phyloP scores from a whole-genome alignment of 2,888 invertebrate species.

The Sclerodermus sp. region DNA sequence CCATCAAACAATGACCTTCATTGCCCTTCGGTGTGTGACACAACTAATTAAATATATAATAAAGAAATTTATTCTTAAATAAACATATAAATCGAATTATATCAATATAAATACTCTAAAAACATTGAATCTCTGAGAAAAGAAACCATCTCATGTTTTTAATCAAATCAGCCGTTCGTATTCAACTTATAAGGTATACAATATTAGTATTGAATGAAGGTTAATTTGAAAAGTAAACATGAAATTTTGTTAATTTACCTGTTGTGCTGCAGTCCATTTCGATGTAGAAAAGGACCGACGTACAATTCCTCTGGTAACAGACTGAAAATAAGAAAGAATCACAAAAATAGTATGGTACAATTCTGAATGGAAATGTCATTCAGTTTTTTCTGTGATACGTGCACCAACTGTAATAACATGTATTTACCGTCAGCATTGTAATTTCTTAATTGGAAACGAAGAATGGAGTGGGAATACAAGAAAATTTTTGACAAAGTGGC shows the following conservation, averaged over 20 bases:
- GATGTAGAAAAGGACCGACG: constrained; percentile 54
- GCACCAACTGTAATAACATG: neutral
- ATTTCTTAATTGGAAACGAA: neutral
- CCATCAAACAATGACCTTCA: constrained; percentile 26
- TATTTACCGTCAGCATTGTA: constrained; percentile 45
- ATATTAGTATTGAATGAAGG: too few species aligned
- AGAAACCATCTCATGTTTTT: too few species aligned
- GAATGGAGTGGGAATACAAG: too few species aligned
- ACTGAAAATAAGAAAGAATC: constrained; percentile 36
- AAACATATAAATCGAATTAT: too few species aligned
- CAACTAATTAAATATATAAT: neutral
- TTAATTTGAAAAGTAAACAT: neutral
- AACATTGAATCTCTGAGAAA: too few species aligned
- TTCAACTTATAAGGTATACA: too few species aligned
- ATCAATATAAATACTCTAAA: too few species aligned
- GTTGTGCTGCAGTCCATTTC: constrained; percentile 51
- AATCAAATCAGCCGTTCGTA: too few species aligned
- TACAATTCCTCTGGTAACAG: constrained; percentile 38
- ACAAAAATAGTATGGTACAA: neutral
- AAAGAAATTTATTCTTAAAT: neutral
- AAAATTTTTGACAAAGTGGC: too few species aligned
- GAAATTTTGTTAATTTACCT: constrained; percentile 34
- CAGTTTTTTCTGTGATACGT: constrained; percentile 2
- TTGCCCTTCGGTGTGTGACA: constrained; percentile 21
- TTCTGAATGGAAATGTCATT: constrained; percentile 2